These are phyloP conservation scores for Chondrilla cf. caribensis DNA, from an alignment of 37 sponge, comb jelly and placozoan genomes.

Conservation along the genomic window DNA sequence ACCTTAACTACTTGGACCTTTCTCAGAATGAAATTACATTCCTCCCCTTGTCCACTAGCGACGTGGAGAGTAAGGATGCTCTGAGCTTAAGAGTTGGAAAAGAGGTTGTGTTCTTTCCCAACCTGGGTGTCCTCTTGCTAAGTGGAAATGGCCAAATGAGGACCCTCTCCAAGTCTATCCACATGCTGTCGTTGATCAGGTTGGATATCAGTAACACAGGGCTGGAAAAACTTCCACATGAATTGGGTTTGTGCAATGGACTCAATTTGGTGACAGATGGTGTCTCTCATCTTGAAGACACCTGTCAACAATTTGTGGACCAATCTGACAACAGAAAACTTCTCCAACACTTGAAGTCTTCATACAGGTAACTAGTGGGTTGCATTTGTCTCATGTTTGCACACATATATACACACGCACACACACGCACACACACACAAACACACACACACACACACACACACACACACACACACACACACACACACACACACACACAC, in stretches of 20 bases:
- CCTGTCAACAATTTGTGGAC: constrained; percentile 25
- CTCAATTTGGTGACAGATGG: constrained; percentile 47
- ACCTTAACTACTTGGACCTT: constrained; percentile 41
- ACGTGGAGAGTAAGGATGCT: background rate
- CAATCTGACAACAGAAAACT: constrained; percentile 25
- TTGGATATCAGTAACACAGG: constrained; percentile 36
- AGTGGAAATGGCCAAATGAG: constrained; percentile 27
- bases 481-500: too few relatives aligned
- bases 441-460: too few relatives aligned
- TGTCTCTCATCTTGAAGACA: constrained; percentile 26
- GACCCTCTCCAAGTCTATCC: constrained; percentile 36
- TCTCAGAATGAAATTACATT: constrained; percentile 34
- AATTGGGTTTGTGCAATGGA: constrained; percentile 40
- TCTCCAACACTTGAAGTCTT: constrained; percentile 44
- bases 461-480: too few relatives aligned
- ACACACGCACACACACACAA: too few relatives aligned
- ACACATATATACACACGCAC: too few relatives aligned
- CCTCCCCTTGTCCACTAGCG: constrained; percentile 26
- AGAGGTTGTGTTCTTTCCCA: constrained; percentile 33
- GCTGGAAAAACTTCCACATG: constrained; percentile 47
- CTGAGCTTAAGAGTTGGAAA: background rate
- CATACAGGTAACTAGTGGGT: constrained; percentile 49
- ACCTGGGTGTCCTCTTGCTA: constrained; percentile 48
- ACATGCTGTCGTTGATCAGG: constrained; percentile 43
- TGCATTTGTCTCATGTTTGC: too few relatives aligned